phyloP scores from a whole-genome alignment of 2,113 vertebrate species.

The Verasper variegatus region DNA sequence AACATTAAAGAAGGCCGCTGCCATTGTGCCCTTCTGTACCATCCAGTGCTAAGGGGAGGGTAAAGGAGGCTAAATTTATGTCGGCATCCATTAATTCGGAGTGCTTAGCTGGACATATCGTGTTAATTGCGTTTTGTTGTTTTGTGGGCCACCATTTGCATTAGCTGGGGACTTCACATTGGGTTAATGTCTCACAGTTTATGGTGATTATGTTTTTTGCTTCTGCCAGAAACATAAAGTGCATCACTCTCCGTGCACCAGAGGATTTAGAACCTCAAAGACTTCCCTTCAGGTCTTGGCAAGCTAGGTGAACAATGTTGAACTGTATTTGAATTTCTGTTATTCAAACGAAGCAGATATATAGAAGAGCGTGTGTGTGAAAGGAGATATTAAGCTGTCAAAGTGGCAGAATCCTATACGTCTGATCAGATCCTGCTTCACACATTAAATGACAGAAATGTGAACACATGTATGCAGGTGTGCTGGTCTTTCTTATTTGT shows the following conservation, averaged over 20 bases:
- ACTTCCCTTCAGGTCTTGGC: conserved; percentile 25
- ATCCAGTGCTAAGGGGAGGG: neutral
- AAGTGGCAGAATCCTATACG: neutral
- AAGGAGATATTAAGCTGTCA: neutral
- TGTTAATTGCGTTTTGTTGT: conserved; percentile 24
- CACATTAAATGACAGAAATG: neutral
- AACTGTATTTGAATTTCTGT: conserved; percentile 26
- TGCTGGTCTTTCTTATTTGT: conserved; percentile 7
- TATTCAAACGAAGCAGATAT: conserved; percentile 3
- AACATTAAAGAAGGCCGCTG: neutral
- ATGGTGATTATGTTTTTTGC: conserved; percentile 37
- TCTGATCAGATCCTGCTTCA: neutral
- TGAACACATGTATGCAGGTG: neutral
- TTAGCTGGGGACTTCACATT: conserved; percentile 18
- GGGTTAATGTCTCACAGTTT: conserved; percentile 35
- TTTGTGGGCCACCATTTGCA: conserved; percentile 21
- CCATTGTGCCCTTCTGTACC: neutral
- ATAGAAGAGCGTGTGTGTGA: conserved; percentile 1
- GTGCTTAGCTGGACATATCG: neutral
- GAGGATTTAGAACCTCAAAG: conserved; percentile 32
- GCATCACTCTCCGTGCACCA: conserved; percentile 29
- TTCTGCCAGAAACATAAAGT: conserved; percentile 39
- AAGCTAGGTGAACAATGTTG: conserved; percentile 22
- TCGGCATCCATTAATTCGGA: conserved; percentile 19
- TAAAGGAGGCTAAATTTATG: conserved; percentile 11